Conservation (phyloP, 2,888 invertebrate genomes). For the Agriopis leucophaearia region DNA sequence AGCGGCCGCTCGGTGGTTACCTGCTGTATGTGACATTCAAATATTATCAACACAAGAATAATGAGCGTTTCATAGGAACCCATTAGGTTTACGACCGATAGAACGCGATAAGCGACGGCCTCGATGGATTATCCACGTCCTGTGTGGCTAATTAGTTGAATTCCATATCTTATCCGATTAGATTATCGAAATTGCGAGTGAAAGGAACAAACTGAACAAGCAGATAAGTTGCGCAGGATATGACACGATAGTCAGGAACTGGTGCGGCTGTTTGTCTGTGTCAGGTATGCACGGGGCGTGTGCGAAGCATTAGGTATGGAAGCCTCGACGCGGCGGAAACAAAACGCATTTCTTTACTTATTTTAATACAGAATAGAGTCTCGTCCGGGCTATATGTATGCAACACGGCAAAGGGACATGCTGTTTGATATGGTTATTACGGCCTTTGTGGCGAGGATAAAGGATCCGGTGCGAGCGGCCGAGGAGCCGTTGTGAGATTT, state of each 20-base stretch:
- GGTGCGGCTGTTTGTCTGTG: constrained; percentile 50
- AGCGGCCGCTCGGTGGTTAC: constrained; percentile 68
- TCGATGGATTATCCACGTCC: constrained; percentile 51
- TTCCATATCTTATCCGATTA: constrained; percentile 40
- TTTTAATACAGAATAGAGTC: constrained; percentile 73
- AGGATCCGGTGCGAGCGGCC: constrained; percentile 72
- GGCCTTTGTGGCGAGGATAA: constrained; percentile 81
- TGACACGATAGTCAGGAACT: constrained; percentile 42
- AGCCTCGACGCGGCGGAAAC: constrained; percentile 73
- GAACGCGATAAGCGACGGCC: constrained; percentile 57
- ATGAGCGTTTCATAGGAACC: constrained; percentile 76
- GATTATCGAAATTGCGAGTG: constrained; percentile 33
- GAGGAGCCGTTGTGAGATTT: constrained; percentile 74
- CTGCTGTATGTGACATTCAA: constrained; percentile 74
- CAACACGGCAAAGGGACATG: constrained; percentile 81
- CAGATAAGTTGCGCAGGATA: constrained; percentile 43
- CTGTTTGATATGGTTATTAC: constrained; percentile 86
- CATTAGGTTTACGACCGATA: constrained; percentile 70
- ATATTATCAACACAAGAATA: constrained; percentile 80
- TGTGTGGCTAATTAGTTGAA: constrained; percentile 51
- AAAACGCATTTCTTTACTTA: constrained; percentile 79
- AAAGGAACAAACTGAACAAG: constrained; percentile 38
- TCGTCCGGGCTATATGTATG: constrained; percentile 79
- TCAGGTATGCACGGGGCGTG: constrained; percentile 67
- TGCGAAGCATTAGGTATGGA: constrained; percentile 74